Percentiles rank a stretch among this genome's conserved stretches.
phyloP scores from a whole-genome alignment of 2,797 vertebrate species.

The Pipistrellus kuhlii region DNA sequence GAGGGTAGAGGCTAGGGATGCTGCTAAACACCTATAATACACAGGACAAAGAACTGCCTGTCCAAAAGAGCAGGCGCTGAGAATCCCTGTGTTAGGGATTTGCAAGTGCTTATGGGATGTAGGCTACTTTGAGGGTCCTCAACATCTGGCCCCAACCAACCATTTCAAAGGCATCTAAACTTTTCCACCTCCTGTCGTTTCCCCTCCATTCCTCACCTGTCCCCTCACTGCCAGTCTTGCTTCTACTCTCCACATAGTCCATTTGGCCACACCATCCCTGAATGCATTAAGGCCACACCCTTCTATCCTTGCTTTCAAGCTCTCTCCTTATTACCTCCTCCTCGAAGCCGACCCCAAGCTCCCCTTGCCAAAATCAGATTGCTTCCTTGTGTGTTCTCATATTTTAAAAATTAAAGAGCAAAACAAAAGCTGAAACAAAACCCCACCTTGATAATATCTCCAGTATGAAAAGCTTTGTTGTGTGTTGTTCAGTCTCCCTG shows the following conservation, averaged over 20 bases:
- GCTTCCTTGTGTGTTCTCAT: background rate
- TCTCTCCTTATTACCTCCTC: background rate
- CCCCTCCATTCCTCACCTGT: background rate
- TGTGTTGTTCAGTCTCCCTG: background rate
- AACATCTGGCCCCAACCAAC: background rate
- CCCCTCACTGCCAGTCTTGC: background rate
- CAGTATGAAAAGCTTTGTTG: background rate
- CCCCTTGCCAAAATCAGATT: background rate
- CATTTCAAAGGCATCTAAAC: background rate
- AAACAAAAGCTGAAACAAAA: background rate
- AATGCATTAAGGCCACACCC: background rate
- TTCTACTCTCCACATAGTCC: background rate
- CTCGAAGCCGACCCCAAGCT: background rate
- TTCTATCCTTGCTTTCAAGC: background rate
- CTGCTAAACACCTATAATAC: accelerated
- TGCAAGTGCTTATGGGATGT: no score
- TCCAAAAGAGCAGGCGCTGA: background rate
- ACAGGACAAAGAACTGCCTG: background rate
- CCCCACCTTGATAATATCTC: background rate
- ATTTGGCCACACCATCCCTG: background rate
- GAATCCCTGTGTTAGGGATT: background rate
- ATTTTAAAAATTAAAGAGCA: background rate
- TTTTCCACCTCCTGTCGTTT: accelerated
- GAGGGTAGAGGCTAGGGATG: background rate
- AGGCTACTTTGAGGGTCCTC: background rate